A percentile compares a stretch with the other conserved stretches of the same genome.
These are phyloP conservation scores for Drosophila subobscura DNA, from an alignment of 1,140 invertebrate species.

Conservation along the genomic window DNA sequence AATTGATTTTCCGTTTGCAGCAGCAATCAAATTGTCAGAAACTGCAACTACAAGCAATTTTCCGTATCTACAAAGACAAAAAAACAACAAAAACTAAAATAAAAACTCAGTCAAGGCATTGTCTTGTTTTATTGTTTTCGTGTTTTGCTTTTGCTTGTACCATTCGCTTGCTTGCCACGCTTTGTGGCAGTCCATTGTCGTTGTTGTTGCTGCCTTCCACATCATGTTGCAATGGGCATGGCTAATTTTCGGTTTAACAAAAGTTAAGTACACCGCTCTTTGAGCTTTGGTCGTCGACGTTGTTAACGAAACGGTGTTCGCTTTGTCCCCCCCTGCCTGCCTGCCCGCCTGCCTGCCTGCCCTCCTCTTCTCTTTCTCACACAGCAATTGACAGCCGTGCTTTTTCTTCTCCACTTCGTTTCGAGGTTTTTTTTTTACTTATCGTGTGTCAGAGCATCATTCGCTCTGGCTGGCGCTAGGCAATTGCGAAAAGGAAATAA, in stretches of 20 bases:
- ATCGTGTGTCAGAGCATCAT: constrained; percentile 45
- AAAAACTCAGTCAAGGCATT: constrained; percentile 78
- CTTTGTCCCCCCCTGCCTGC: not conserved
- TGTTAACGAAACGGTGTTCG: constrained; percentile 61
- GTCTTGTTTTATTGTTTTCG: constrained; percentile 45
- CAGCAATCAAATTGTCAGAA: constrained; percentile 69
- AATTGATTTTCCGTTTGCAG: constrained; percentile 70
- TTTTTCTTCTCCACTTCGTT: constrained; percentile 17
- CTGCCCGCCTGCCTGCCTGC: no score
- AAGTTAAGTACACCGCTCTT: constrained; percentile 71
- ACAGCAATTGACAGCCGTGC: constrained; percentile 36
- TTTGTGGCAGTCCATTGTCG: constrained; percentile 59
- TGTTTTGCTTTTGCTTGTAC: constrained; percentile 13
- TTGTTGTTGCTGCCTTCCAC: constrained; percentile 46
- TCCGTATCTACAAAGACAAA: constrained; percentile 64
- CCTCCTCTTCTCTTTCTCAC: constrained; percentile 25
- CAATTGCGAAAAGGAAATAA: constrained; percentile 24
- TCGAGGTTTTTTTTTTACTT: constrained; percentile 18
- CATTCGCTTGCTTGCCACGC: constrained; percentile 69
- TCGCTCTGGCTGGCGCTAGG: constrained; percentile 49
- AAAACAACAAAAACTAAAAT: constrained; percentile 19
- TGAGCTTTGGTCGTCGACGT: constrained; percentile 44
- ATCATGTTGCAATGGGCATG: constrained; percentile 77
- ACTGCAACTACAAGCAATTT: constrained; percentile 38
- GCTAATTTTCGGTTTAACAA: constrained; percentile 80